Evolutionary conservation across 64 coral and sea anemone genomes (phyloP).

Genomic region (Pocillopora damicornis): DNA sequence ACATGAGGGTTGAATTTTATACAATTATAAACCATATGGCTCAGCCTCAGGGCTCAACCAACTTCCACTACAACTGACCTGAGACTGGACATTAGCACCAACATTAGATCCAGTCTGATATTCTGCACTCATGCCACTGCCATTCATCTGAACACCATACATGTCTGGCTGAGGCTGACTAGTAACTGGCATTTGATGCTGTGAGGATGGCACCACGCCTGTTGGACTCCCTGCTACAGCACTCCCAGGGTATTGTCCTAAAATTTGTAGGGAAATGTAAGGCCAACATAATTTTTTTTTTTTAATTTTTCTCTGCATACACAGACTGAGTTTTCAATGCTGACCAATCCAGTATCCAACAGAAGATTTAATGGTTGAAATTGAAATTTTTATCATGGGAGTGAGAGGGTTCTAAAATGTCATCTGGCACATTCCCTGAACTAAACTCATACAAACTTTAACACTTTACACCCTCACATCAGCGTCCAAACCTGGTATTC

Average conservation of each 20-base stretch:
- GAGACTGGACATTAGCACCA: slow-evolving; percentile 96
- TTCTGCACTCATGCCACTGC: slow-evolving; percentile 68
- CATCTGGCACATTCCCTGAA: too few species aligned
- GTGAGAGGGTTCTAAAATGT: too few species aligned
- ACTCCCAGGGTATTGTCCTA: slow-evolving; percentile 12
- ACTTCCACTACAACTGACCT: slow-evolving; percentile 50
- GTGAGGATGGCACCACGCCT: slow-evolving; percentile 70
- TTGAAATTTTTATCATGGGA: too few species aligned
- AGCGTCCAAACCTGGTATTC: too few species aligned
- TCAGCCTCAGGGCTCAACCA: neutral
- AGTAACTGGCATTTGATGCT: slow-evolving; percentile 85
- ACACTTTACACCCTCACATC: too few species aligned
- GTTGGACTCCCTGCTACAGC: slow-evolving; percentile 58
- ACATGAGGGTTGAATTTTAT: neutral
- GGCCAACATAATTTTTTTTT: neutral
- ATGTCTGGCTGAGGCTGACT: slow-evolving; percentile 86
- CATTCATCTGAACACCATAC: slow-evolving; percentile 89
- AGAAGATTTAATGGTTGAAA: too few species aligned
- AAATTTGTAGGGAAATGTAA: neutral
- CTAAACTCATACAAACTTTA: too few species aligned
- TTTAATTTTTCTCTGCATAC: neutral
- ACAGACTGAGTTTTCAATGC: neutral
- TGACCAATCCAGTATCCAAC: too few species aligned
- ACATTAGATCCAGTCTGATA: slow-evolving; percentile 80
- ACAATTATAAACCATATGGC: neutral